A percentile compares a stretch with the other conserved stretches of the same genome.
phyloP scores from a whole-genome alignment of 2,113 vertebrate genomes.

The Siniperca chuatsi region DNA sequence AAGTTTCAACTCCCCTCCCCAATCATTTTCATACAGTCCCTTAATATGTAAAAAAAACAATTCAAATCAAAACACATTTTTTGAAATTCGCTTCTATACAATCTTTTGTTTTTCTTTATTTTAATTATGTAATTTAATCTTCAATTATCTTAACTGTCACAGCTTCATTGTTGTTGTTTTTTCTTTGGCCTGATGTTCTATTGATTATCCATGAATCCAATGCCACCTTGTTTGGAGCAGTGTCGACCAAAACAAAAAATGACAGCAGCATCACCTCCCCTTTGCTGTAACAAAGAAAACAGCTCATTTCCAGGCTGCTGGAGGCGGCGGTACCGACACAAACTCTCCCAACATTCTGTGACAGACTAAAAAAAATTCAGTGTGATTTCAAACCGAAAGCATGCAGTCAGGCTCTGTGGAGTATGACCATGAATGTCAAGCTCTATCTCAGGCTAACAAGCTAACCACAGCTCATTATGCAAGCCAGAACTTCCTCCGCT shows the following conservation, averaged over 20 bases:
- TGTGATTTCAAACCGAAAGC: conserved; percentile 9
- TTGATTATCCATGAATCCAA: background rate
- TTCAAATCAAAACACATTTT: background rate
- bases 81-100: background rate
- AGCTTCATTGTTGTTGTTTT: background rate
- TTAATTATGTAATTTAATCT: background rate
- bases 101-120: background rate
- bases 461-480: conserved; percentile 35
- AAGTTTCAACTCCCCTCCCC: too few relatives aligned
- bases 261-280: background rate
- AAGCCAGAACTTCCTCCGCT: background rate
- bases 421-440: conserved; percentile 27
- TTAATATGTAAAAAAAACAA: too few relatives aligned
- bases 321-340: conserved; percentile 13
- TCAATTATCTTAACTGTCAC: background rate
- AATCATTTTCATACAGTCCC: too few relatives aligned
- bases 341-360: conserved; percentile 23
- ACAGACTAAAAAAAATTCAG: conserved; percentile 4
- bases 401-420: conserved; percentile 7
- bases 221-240: background rate
- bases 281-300: background rate
- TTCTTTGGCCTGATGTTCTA: background rate
- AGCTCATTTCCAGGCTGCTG: conserved; percentile 8
- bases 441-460: conserved; percentile 40
- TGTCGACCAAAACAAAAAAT: background rate